Conservation (phyloP, 2,113 vertebrate species). For the Notothenia rossii region DNA sequence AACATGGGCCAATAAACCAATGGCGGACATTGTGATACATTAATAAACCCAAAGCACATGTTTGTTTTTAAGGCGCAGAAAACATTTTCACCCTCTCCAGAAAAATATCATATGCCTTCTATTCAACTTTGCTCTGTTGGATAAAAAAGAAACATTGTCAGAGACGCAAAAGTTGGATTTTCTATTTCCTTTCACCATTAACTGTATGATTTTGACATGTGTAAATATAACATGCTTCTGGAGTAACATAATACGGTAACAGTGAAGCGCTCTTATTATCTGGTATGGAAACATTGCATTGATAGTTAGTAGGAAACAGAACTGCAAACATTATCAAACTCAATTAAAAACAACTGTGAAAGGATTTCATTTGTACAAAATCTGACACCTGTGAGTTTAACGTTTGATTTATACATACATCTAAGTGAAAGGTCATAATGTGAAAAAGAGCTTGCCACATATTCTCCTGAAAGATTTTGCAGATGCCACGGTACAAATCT, state of each 20-base stretch:
- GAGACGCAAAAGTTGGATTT: neutral
- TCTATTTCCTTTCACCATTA: neutral
- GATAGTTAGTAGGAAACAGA: neutral
- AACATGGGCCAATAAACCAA: slow-evolving; percentile 1
- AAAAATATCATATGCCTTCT: slow-evolving; percentile 3
- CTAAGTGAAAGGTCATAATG: slow-evolving; percentile 22
- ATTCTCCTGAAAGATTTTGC: neutral
- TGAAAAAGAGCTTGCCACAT: slow-evolving; percentile 20
- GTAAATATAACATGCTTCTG: neutral
- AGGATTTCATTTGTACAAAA: slow-evolving; percentile 2
- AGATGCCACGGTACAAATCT: slow-evolving; percentile 1
- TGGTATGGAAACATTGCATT: neutral
- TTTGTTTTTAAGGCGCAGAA: slow-evolving; percentile 18
- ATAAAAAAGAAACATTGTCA: neutral
- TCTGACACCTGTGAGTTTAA: slow-evolving; percentile 29
- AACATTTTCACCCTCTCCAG: slow-evolving; percentile 7
- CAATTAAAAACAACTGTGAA: neutral
- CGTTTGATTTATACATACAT: slow-evolving; percentile 36
- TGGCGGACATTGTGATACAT: slow-evolving; percentile 1
- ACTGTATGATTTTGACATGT: neutral
- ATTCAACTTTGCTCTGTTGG: neutral
- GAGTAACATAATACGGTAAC: neutral
- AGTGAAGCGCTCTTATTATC: neutral
- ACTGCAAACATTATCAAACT: neutral
- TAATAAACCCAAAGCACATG: neutral